Conservation (phyloP, 1,140 invertebrate genomes). For the Coptotermes formosanus region DNA sequence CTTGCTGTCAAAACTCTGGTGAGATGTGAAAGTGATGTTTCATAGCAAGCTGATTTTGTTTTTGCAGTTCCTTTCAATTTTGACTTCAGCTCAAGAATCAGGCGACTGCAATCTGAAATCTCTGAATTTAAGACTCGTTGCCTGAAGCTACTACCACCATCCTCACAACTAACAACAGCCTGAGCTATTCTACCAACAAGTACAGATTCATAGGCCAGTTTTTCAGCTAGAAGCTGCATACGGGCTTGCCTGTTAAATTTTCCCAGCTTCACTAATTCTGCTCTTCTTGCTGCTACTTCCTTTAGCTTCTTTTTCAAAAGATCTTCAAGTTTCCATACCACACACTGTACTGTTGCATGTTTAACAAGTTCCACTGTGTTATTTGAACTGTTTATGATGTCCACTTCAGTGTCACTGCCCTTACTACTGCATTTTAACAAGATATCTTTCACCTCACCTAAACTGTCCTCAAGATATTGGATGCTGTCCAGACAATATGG, state of each 20-base stretch:
- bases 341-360: conserved; percentile 50
- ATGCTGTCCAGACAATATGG: not conserved
- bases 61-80: conserved; percentile 58
- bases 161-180: conserved; percentile 35
- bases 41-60: conserved; percentile 20
- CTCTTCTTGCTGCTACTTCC: conserved; percentile 62
- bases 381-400: not conserved
- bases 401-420: not conserved
- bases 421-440: conserved; percentile 46
- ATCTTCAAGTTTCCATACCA: conserved; percentile 62
- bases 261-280: conserved; percentile 57
- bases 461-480: conserved; percentile 42
- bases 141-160: conserved; percentile 22
- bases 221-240: conserved; percentile 68
- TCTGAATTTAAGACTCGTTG: conserved; percentile 37
- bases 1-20: conserved; percentile 61
- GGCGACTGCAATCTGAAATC: conserved; percentile 69
- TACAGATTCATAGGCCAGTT: conserved; percentile 72
- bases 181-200: conserved; percentile 56
- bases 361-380: not conserved
- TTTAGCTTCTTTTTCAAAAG: conserved; percentile 63
- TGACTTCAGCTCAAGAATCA: conserved; percentile 64
- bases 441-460: conserved; percentile 48
- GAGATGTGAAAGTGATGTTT: conserved; percentile 57
- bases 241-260: conserved; percentile 64